Evolutionary conservation across 2,888 invertebrate species (phyloP), one percentile per base, ranked within the genome.

Genomic region (Copidosoma aretas): DNA sequence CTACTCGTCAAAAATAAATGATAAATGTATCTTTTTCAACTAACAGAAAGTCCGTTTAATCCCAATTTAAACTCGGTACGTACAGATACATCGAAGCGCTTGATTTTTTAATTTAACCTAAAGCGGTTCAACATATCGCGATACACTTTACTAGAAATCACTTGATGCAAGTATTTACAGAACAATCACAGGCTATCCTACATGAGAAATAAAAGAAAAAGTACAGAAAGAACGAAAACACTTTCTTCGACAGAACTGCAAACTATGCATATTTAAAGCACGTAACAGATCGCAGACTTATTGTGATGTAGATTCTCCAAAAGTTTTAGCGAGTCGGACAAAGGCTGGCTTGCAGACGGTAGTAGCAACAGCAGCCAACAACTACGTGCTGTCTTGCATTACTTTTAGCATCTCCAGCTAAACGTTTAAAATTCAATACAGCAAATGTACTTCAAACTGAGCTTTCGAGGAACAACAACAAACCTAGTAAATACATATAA

Each of bases 1-100:
- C n/a, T n/a, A n/a, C n/a, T n/a, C n/a, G n/a, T n/a, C n/a, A n/a
- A n/a, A n/a, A n/a, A n/a, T n/a, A n/a, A n/a, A n/a, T n/a, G n/a
- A n/a, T n/a, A n/a, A n/a, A n/a, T n/a, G n/a, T n/a, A n/a, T 51
- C 19, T 43, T 58, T 58, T 64, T 58, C 52, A 64, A 64, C 58
- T 58, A 59, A 64, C 51, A 58, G 8, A 32, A 3, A 32, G 32
- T 8, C 8, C 32, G 8, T 32, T 32, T 32, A 32, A 32, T 32
- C 32, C 8, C 32, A 8, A 32, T 5, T 32, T 8, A 32, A 32
- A 5, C 4, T 32, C n/a, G 8, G 32, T 8, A 32, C 32, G 4
- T 32, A 32, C 32, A 32, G 3, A 32, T 3, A 3, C 32, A 32
- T 32, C 8, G 8, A 32, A 32, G 8, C 32, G 32, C 8, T 8